Base-by-base conservation (phyloP, 2,888 invertebrate species). In the Ischnura elegans region DNA sequence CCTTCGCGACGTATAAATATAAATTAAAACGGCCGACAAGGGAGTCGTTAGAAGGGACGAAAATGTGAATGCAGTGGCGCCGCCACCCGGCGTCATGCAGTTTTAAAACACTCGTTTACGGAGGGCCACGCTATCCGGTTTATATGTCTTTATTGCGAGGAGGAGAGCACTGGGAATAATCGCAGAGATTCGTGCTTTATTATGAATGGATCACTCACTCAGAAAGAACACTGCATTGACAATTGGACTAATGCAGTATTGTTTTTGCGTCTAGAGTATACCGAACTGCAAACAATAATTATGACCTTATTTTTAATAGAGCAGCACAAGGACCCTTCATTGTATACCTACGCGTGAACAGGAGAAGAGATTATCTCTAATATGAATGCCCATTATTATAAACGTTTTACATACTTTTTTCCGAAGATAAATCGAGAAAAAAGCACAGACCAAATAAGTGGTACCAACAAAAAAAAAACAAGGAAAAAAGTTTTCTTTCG, bases 1-100 rank as follows among this genome's bases (percentile, higher is more conserved):
- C 45, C 45, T 76, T 29, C 0, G 43, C 8, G 45, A 46, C 25
- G 10, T 43, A 46, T 86, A 86, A 86, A 86, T 86, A 86, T 86
- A 86, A 86, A 86, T 86, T 86, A 46, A 51, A n/a, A 86, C n/a
- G 86, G n/a, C 45, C 86, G 45, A n/a, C 86, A 10, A n/a, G 86
- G 86, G 86, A 36, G 86, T 86, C 86, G 86, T 86, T 86, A 76
- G 76, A 13, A 76, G 25, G 5, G 76, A 13, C 5, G 76, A 76
- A 76, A 76, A 76, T 76, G 36, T 76, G 76, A 76, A 36, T n/a
- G 76, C 36, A 13, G 76, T 0, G n/a, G n/a, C n/a, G 76, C 36
- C 36, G 36, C 76, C 76, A 76, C 36, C 76, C 76, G 21, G n/a
- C 29, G 29, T 76, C 76, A 76, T 76, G 76, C 36, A 76, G 76